Conservation (phyloP, 2,888 invertebrate genomes). For the Cheilosia grossa region DNA sequence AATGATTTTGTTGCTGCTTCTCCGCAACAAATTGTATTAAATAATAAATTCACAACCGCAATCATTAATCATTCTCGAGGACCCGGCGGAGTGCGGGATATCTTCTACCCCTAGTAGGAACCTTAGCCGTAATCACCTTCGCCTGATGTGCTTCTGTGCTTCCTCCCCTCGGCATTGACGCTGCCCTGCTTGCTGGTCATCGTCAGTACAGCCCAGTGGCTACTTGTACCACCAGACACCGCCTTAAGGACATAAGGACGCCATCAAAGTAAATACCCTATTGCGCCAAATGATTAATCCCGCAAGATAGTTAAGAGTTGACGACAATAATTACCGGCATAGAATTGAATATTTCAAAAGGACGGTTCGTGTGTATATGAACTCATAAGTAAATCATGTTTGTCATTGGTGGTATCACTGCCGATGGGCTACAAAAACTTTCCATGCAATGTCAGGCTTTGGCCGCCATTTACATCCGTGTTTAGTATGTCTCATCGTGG, state of each 20-base stretch:
- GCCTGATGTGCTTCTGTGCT: slow-evolving; percentile 10
- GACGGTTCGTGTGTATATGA: background rate
- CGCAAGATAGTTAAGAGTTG: slow-evolving; percentile 70
- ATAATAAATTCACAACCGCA: slow-evolving; percentile 71
- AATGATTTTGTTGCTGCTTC: slow-evolving; percentile 32
- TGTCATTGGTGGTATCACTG: background rate
- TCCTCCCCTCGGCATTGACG: slow-evolving; percentile 3
- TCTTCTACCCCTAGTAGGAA: slow-evolving; percentile 45
- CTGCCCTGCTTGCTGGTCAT: background rate
- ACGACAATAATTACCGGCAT: slow-evolving; percentile 67
- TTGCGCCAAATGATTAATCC: slow-evolving; percentile 74
- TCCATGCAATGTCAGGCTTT: slow-evolving; percentile 23
- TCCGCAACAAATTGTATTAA: slow-evolving; percentile 58
- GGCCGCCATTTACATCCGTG: slow-evolving; percentile 11
- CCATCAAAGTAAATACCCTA: slow-evolving; percentile 66
- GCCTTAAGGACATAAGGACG: slow-evolving; percentile 31
- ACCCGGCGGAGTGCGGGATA: slow-evolving; percentile 32
- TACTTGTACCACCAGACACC: slow-evolving; percentile 24
- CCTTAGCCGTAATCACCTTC: slow-evolving; percentile 65
- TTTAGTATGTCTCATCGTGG: slow-evolving; percentile 4
- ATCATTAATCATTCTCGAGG: slow-evolving; percentile 66
- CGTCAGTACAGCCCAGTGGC: slow-evolving; percentile 11
- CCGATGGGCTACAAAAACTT: slow-evolving; percentile 5
- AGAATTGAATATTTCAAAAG: slow-evolving; percentile 64
- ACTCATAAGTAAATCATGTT: slow-evolving; percentile 1